Conservation (phyloP, 2,888 invertebrate genomes). For the Pyrochroa serraticornis region DNA sequence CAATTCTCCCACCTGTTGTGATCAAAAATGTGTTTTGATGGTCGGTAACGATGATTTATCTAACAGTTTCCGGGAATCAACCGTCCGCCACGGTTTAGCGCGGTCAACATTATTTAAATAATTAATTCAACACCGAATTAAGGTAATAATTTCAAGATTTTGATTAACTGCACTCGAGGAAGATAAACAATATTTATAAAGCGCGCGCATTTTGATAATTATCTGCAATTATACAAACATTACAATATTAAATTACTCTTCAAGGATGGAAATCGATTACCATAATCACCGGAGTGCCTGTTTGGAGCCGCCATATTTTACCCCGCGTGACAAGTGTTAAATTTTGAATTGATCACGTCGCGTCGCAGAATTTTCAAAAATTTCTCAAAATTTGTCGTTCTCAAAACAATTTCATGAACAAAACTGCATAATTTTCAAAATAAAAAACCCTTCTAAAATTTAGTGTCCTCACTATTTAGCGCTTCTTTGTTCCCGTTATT, state of each 20-base stretch:
- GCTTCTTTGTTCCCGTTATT: too few relatives aligned
- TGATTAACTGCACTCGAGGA: conserved; percentile 13
- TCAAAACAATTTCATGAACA: too few relatives aligned
- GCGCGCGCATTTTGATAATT: conserved; percentile 14
- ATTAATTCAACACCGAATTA: conserved; percentile 7
- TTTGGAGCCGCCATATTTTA: conserved; percentile 7
- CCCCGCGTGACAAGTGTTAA: conserved; percentile 10
- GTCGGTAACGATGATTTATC: conserved; percentile 41
- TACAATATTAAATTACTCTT: conserved; percentile 13
- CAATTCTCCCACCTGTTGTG: conserved; percentile 46
- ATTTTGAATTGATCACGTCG: conserved; percentile 2
- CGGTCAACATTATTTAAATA: conserved; percentile 6
- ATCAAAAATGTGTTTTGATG: conserved; percentile 40
- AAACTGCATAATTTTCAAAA: too few relatives aligned
- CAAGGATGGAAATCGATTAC: conserved; percentile 12
- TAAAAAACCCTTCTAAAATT: too few relatives aligned
- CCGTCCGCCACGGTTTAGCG: background rate
- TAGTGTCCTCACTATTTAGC: too few relatives aligned
- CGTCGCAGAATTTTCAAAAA: too few relatives aligned
- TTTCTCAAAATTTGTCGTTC: too few relatives aligned
- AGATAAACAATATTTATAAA: conserved; percentile 22
- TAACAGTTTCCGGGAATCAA: background rate
- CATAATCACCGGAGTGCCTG: conserved; percentile 10
- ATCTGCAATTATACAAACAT: conserved; percentile 14
- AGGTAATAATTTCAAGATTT: conserved; percentile 9